Percentiles rank a stretch among this genome's conserved stretches.
These are phyloP conservation scores for Sylvicola fuscatus DNA, from an alignment of 2,888 invertebrate species.

Conservation along the genomic window DNA sequence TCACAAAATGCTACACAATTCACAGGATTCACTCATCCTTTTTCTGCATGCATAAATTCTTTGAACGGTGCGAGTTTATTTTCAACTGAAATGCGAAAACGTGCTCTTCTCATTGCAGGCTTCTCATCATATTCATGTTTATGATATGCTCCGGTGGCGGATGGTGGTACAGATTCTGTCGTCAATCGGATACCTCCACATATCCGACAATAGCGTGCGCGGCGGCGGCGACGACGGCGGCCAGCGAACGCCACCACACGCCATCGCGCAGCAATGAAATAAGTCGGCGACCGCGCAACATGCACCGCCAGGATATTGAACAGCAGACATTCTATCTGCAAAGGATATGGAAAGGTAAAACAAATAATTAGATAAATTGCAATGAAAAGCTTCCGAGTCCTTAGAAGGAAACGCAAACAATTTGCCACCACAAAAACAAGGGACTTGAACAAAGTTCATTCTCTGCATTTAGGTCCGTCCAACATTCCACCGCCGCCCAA, in stretches of 20 bases:
- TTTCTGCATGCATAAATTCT: too few relatives aligned
- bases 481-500: conserved; percentile 7
- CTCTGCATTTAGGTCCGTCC: conserved; percentile 4
- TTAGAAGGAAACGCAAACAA: too few relatives aligned
- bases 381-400: too few relatives aligned
- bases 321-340: conserved; percentile 13
- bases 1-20: too few relatives aligned
- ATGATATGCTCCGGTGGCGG: conserved; percentile 31
- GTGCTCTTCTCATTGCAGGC: conserved; percentile 22
- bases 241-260: neutral
- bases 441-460: neutral
- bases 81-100: too few relatives aligned
- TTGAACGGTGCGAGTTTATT: too few relatives aligned
- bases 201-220: conserved; percentile 6
- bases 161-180: conserved; percentile 32
- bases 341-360: conserved; percentile 24
- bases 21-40: too few relatives aligned
- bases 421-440: too few relatives aligned
- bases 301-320: conserved; percentile 2
- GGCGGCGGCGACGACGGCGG: conserved; percentile 2
- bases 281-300: conserved; percentile 4
- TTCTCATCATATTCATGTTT: conserved; percentile 30
- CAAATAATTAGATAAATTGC: too few relatives aligned
- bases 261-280: neutral
- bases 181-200: conserved; percentile 18